These are phyloP conservation scores for Lepidurus packardi DNA, from an alignment of 1,140 invertebrate genomes.

Conservation along the genomic window DNA sequence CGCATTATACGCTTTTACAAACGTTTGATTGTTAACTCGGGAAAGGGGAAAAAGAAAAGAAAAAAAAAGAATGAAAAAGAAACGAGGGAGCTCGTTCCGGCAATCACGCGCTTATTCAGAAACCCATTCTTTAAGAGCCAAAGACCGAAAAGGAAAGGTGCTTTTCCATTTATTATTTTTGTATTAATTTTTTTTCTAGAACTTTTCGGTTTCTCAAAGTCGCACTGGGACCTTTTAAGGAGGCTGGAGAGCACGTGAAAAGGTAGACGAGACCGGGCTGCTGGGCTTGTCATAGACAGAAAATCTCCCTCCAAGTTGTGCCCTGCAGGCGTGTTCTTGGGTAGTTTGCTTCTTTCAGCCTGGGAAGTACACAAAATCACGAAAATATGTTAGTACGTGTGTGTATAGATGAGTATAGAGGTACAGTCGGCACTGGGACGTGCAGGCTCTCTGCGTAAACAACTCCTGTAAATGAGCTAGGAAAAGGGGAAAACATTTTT, in stretches of 20 bases:
- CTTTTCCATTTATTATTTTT: not conserved
- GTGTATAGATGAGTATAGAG: not conserved
- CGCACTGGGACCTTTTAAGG: conserved; percentile 13
- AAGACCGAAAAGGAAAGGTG: not conserved
- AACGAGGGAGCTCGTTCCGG: not conserved
- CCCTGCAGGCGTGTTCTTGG: not conserved
- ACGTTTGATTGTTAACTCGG: conserved; percentile 4
- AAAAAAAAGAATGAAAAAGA: not conserved
- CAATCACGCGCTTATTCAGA: conserved; percentile 17
- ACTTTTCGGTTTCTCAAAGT: conserved; percentile 3
- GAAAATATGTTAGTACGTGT: too few species aligned
- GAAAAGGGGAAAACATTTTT: not conserved
- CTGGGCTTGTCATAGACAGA: conserved; percentile 14
- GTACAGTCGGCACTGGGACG: not conserved
- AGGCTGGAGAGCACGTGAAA: conserved; percentile 8
- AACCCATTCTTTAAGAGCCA: conserved; percentile 1
- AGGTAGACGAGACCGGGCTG: conserved; percentile 9
- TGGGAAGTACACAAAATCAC: not conserved
- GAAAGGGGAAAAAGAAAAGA: not conserved
- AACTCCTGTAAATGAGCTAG: not conserved
- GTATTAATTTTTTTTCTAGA: not conserved
- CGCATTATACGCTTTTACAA: conserved; percentile 15
- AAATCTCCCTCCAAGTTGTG: not conserved
- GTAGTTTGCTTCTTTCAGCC: not conserved
- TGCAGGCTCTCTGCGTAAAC: not conserved